Evolutionary conservation across 1,140 invertebrate genomes (phyloP).

Genomic region (Eriosoma lanigerum): DNA sequence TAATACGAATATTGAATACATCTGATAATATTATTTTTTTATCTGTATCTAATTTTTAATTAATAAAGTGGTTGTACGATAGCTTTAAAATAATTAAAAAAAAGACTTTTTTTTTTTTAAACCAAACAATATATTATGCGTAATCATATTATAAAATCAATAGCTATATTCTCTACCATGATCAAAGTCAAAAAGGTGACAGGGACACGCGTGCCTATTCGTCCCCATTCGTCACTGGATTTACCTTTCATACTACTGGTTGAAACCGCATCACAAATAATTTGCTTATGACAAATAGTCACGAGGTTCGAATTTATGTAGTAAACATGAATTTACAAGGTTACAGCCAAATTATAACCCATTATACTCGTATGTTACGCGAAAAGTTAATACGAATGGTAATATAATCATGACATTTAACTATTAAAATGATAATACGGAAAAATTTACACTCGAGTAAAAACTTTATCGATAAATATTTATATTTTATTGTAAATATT

Average conservation of each 20-base stretch:
- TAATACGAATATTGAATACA: too few species aligned
- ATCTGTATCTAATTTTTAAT: too few species aligned
- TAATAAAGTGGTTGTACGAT: too few species aligned
- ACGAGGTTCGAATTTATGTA: not conserved
- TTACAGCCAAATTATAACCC: not conserved
- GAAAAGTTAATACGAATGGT: not conserved
- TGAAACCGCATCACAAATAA: not conserved
- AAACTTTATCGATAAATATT: not conserved
- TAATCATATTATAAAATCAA: too few species aligned
- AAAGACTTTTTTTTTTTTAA: too few species aligned
- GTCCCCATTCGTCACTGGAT: not conserved
- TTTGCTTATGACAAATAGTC: not conserved
- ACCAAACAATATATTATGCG: too few species aligned
- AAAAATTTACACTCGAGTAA: not conserved
- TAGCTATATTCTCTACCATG: too few species aligned
- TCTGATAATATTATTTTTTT: too few species aligned
- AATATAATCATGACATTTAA: not conserved
- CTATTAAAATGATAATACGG: not conserved
- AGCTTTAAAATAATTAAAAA: too few species aligned
- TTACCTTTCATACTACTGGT: not conserved
- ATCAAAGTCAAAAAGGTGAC: not conserved
- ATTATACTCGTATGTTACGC: not conserved
- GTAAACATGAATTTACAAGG: not conserved
- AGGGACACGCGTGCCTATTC: too few species aligned
- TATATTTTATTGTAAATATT: not conserved